Percentiles rank a stretch among this genome's conserved stretches.
These are phyloP conservation scores for Phlogophora meticulosa DNA, from an alignment of 2,888 invertebrate genomes.

Conservation along the genomic window DNA sequence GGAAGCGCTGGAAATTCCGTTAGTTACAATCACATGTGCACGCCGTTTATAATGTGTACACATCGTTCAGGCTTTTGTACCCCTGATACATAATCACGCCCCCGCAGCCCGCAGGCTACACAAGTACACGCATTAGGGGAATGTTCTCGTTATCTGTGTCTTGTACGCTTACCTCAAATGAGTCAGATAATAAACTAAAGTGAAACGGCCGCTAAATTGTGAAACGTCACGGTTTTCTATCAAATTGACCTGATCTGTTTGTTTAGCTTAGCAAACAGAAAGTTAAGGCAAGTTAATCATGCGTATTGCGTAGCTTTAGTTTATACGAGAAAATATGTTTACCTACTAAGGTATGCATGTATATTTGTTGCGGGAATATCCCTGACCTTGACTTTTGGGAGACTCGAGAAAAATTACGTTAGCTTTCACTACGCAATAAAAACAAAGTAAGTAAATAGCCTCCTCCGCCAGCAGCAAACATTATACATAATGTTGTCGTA, in stretches of 20 bases:
- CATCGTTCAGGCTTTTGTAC: conserved; percentile 17
- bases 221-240: neutral
- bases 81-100: conserved; percentile 27
- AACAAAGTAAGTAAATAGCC: conserved; percentile 32
- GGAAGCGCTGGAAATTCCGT: conserved; percentile 71
- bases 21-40: conserved; percentile 63
- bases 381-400: conserved; percentile 32
- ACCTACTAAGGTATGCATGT: conserved; percentile 7
- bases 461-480: conserved; percentile 2
- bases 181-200: neutral
- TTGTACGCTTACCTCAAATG: neutral
- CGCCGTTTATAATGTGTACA: conserved; percentile 35
- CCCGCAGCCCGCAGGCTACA: neutral
- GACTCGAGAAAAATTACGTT: conserved; percentile 30
- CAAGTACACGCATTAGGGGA: conserved; percentile 18
- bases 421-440: conserved; percentile 28
- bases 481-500: conserved; percentile 18
- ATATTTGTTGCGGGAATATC: conserved; percentile 19
- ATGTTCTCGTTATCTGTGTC: conserved; percentile 9
- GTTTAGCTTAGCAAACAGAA: conserved; percentile 5
- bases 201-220: neutral
- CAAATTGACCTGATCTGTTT: neutral
- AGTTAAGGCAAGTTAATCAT: conserved; percentile 19
- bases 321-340: conserved; percentile 21
- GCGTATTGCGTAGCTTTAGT: neutral